phyloP scores from a whole-genome alignment of 2,888 invertebrate genomes.

The Pterobdella sp. region DNA sequence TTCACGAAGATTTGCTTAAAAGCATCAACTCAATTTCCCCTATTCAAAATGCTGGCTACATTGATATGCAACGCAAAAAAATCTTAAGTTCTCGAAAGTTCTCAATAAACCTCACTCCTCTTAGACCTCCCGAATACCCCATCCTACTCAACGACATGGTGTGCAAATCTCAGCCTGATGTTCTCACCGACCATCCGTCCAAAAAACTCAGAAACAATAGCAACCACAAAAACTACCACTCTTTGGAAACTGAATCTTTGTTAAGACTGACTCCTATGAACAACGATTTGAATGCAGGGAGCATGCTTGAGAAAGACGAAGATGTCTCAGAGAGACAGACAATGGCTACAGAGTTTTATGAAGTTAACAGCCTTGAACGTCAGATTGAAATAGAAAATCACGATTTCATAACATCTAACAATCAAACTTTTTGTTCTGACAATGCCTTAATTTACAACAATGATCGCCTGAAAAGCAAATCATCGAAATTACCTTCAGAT shows the following conservation, averaged over 20 bases:
- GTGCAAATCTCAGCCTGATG: constrained; percentile 20
- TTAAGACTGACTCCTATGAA: not conserved
- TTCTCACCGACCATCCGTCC: not conserved
- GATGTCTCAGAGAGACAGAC: not conserved
- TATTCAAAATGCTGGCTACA: not conserved
- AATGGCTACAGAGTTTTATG: not conserved
- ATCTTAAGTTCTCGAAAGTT: not conserved
- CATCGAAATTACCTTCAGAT: not conserved
- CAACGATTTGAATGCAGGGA: not conserved
- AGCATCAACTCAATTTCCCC: too few relatives aligned
- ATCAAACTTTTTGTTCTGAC: not conserved
- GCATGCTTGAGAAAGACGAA: not conserved
- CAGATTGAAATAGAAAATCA: constrained; percentile 11
- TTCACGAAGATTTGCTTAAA: not conserved
- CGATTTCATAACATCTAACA: not conserved
- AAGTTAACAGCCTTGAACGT: not conserved
- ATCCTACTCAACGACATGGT: constrained; percentile 20
- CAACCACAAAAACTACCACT: not conserved
- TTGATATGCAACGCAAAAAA: not conserved
- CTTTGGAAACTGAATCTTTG: not conserved
- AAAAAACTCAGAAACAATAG: not conserved
- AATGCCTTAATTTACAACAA: not conserved
- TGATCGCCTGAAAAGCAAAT: not conserved
- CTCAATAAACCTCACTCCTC: constrained; percentile 16
- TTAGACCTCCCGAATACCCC: constrained; percentile 19